Evolutionary conservation across 2,888 invertebrate genomes (phyloP), one percentile per base, ranked within the genome.

Genomic region (Pterostichus niger): DNA sequence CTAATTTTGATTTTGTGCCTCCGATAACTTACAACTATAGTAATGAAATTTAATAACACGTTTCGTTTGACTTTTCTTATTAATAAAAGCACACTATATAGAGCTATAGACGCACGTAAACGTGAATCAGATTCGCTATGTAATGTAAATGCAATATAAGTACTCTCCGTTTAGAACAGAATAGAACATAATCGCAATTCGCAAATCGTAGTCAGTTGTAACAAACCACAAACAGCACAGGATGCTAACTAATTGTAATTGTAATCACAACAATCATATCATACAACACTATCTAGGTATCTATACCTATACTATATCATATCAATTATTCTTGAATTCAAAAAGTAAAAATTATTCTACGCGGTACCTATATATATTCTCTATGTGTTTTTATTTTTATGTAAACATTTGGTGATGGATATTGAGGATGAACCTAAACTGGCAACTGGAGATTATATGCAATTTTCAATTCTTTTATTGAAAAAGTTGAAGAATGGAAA

Each of bases 1-100:
- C 88, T 88, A 88, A 88, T 88, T 88, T 88, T 88, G 88, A 88
- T 88, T 88, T 88, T 88, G 88, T 88, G 88, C 88, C 88, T 88
- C 88, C 88, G 88, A 88, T 87, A 82, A 82, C 49, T 82, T 56
- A 75, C 68, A 71, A 71, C 68, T 71, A 64, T 33, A 71, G 68
- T 71, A 71, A 71, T 71, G 68, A 71, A 71, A 71, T 71, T 71
- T 71, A 17, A 82, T 73, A 83, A 84, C 79, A 83, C 80, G 61
- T 59, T 82, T 80, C 75, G 68, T 71, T 71, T 71, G 68, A 71
- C 40, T 31, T 79, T 80, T 17, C 61, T 64, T 68, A 49, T 79
- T 83, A 68, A 73, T 54, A 83, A 77, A 61, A 77, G 83, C 61
- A 78, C 78, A 75, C 54, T 75, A 75, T 75, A 75, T 71, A 71